Percentiles rank a stretch among this genome's conserved stretches.
phyloP scores from a whole-genome alignment of 2,797 vertebrate species.

The Anguilla anguilla region DNA sequence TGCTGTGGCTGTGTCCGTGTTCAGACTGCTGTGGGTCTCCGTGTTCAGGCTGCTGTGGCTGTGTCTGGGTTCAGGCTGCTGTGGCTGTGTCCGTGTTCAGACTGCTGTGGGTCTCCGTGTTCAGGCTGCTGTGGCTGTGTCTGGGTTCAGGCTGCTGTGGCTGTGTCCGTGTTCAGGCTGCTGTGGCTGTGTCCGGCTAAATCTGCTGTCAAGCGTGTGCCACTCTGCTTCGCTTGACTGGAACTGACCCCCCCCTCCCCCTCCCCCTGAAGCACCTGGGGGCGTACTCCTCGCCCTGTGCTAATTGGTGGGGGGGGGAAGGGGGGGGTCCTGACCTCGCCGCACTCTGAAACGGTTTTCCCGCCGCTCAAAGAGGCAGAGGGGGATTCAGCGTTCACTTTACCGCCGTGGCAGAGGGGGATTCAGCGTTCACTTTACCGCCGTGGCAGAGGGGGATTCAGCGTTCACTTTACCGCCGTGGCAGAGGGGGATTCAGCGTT shows the following conservation, averaged over 20 bases:
- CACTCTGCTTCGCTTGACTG: background rate
- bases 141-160: no score
- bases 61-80: no score
- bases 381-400: no score
- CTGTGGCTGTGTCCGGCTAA: background rate
- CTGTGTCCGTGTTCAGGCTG: no score
- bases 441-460: background rate
- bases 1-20: no score
- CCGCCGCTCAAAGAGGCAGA: no score
- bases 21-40: no score
- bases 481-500: background rate
- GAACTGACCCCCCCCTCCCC: background rate
- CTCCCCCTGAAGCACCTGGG: background rate
- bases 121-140: no score
- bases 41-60: no score
- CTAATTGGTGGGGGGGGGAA: background rate
- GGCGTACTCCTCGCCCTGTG: background rate
- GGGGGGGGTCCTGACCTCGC: background rate
- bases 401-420: background rate
- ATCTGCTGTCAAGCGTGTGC: constrained; percentile 10
- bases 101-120: no score
- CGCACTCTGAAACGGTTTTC: background rate
- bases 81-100: no score
- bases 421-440: background rate
- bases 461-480: background rate